Conservation (phyloP, 2,113 vertebrate species). For the Motacilla tschutschensis region DNA sequence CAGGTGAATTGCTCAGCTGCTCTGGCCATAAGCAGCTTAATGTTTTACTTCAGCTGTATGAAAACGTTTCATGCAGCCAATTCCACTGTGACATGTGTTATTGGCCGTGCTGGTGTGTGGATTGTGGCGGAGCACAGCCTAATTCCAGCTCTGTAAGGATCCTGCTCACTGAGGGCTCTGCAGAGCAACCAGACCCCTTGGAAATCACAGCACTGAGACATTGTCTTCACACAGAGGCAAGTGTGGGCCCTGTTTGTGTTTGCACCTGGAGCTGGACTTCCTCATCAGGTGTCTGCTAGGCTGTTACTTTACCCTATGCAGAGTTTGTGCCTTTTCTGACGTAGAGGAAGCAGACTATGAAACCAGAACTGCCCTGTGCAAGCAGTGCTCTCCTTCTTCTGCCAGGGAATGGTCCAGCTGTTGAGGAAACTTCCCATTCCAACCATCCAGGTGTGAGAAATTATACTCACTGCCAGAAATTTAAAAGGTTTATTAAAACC, state of each 20-base stretch:
- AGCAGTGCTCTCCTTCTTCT: not conserved
- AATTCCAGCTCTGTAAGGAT: not conserved
- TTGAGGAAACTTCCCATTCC: accelerated
- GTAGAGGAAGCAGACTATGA: not conserved
- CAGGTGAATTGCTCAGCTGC: slow-evolving; percentile 28
- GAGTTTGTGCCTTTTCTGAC: not conserved
- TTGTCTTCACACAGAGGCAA: not conserved
- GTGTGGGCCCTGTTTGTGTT: not conserved
- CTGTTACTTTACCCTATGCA: accelerated
- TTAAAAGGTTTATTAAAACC: not conserved
- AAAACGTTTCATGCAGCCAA: not conserved
- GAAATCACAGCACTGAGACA: not conserved
- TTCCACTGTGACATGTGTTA: not conserved
- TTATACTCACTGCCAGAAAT: not conserved
- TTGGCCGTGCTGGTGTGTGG: not conserved
- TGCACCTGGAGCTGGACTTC: not conserved
- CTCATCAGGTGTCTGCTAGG: not conserved
- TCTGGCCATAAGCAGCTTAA: slow-evolving; percentile 18
- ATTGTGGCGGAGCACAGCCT: not conserved
- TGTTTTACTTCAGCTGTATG: slow-evolving; percentile 5
- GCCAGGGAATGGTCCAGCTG: not conserved
- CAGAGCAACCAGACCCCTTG: not conserved
- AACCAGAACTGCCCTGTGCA: not conserved
- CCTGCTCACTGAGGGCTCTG: not conserved
- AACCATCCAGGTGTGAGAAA: not conserved